Evolutionary conservation across 2,888 invertebrate species (phyloP).

Genomic region (Endomychus coccineus): DNA sequence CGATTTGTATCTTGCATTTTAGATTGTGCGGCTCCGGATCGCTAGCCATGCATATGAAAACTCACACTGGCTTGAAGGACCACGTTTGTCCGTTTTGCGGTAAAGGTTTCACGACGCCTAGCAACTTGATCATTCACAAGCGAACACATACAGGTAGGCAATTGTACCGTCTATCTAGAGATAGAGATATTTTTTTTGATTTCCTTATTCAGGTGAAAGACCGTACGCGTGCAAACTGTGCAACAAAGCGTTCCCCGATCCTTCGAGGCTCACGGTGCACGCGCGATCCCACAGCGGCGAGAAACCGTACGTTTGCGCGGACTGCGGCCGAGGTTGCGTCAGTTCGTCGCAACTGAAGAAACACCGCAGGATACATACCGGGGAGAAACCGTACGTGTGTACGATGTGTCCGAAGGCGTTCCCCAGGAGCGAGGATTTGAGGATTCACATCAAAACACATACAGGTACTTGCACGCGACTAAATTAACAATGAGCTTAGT

Average conservation of each 20-base stretch:
- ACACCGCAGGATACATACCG: constrained; percentile 45
- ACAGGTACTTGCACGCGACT: constrained; percentile 24
- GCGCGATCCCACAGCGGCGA: constrained; percentile 45
- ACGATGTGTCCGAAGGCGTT: constrained; percentile 39
- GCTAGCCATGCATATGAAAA: constrained; percentile 46
- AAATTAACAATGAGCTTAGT: too few species aligned
- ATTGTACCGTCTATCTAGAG: too few species aligned
- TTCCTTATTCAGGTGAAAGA: constrained; percentile 35
- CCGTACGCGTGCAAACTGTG: constrained; percentile 43
- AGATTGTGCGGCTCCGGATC: constrained; percentile 40
- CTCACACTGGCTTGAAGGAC: constrained; percentile 44
- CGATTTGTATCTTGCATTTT: constrained; percentile 1
- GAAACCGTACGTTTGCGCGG: constrained; percentile 42
- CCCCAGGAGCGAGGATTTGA: constrained; percentile 39
- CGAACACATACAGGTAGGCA: constrained; percentile 38
- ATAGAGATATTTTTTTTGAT: too few species aligned
- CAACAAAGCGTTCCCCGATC: constrained; percentile 47
- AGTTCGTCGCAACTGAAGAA: constrained; percentile 44
- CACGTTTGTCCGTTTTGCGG: constrained; percentile 40
- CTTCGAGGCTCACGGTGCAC: constrained; percentile 46
- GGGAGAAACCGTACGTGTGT: constrained; percentile 45
- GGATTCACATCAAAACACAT: constrained; percentile 40
- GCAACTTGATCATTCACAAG: constrained; percentile 41
- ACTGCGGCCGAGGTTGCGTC: constrained; percentile 39
- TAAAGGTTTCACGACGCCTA: constrained; percentile 41